Percentiles rank a stretch among this genome's conserved stretches.
phyloP scores from a whole-genome alignment of 2,113 vertebrate genomes.

The Bambusicola thoracicus region DNA sequence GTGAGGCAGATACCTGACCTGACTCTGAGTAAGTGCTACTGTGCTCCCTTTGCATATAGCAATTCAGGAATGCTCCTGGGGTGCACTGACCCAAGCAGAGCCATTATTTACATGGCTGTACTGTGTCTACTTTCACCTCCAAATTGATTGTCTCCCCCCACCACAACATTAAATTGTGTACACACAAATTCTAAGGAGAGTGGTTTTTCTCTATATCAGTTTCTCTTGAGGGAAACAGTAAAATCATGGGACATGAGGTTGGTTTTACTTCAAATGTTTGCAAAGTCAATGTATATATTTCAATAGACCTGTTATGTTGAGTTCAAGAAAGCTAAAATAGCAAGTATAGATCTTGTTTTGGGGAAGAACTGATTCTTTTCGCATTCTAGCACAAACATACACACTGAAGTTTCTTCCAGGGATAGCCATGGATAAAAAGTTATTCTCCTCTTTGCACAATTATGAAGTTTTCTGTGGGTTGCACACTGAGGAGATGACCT shows the following conservation, averaged over 20 bases:
- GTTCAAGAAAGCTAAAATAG: background rate
- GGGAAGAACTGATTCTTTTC: rapidly evolving
- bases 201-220: background rate
- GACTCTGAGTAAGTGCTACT: background rate
- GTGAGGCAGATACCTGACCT: background rate
- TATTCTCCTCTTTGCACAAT: background rate
- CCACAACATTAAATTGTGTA: background rate
- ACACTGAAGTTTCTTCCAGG: background rate
- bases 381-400: background rate
- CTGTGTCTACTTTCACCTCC: background rate
- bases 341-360: background rate
- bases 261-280: background rate
- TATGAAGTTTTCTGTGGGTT: background rate
- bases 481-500: background rate
- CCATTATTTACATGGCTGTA: background rate
- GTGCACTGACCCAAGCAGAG: background rate
- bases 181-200: background rate
- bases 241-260: background rate
- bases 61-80: background rate
- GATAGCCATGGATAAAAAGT: background rate
- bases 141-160: background rate
- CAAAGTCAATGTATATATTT: background rate
- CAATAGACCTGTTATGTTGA: background rate
- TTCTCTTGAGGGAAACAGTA: background rate
- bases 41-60: background rate